These are phyloP conservation scores for Drosophila conformis DNA, from an alignment of 2,888 invertebrate species.

Conservation along the genomic window DNA sequence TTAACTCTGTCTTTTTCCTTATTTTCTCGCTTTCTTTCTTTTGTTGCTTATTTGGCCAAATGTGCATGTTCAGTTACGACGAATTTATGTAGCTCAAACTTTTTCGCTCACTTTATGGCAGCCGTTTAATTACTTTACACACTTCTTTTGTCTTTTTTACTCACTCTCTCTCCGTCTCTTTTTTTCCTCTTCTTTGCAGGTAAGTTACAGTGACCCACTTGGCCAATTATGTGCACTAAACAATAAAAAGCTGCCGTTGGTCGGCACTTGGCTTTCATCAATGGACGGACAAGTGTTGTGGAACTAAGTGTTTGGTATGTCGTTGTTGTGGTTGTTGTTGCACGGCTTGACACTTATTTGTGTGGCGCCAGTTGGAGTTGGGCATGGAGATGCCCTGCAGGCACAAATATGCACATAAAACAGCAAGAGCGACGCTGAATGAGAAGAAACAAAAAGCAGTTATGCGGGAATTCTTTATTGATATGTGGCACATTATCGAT, in stretches of 20 bases:
- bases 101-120: constrained; percentile 48
- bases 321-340: background rate
- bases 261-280: constrained; percentile 64
- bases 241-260: constrained; percentile 16
- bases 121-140: constrained; percentile 64
- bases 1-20: background rate
- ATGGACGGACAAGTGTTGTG: constrained; percentile 49
- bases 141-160: constrained; percentile 22
- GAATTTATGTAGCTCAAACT: constrained; percentile 47
- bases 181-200: constrained; percentile 55
- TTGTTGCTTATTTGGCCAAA: constrained; percentile 31
- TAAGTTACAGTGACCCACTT: constrained; percentile 74
- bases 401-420: constrained; percentile 47
- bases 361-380: constrained; percentile 37
- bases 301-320: constrained; percentile 30
- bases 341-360: constrained; percentile 51
- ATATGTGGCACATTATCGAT: constrained; percentile 68
- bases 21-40: constrained; percentile 32
- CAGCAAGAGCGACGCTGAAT: constrained; percentile 12
- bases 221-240: constrained; percentile 60
- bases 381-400: constrained; percentile 51
- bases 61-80: constrained; percentile 47
- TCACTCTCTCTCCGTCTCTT: constrained; percentile 7
- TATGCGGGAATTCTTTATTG: constrained; percentile 75
- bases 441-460: constrained; percentile 7